Percentiles rank a stretch among this genome's conserved stretches.
Conservation (phyloP, 2,797 vertebrate species). For the Capromys pilorides region DNA sequence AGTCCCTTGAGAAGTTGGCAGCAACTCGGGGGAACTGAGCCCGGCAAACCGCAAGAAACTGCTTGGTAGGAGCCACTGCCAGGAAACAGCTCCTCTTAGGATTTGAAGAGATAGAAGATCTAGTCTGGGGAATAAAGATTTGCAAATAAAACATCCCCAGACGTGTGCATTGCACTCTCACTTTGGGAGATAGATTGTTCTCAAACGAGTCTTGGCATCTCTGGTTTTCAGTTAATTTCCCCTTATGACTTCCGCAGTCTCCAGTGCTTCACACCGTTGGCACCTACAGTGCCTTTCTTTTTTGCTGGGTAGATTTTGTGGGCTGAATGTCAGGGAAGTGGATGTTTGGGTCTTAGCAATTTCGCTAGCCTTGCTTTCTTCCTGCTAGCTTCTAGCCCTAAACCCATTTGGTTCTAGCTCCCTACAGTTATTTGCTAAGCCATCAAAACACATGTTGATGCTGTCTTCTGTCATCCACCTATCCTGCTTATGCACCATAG, state of each 20-base stretch:
- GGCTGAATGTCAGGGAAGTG: conserved; percentile 20
- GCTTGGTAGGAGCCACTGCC: conserved; percentile 53
- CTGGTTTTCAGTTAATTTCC: conserved; percentile 78
- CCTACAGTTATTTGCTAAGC: background rate
- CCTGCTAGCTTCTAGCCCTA: background rate
- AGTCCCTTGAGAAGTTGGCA: conserved; percentile 16
- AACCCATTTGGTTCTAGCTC: background rate
- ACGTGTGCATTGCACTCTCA: conserved; percentile 64
- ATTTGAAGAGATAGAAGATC: conserved; percentile 47
- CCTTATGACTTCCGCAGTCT: conserved; percentile 69
- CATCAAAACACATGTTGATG: background rate
- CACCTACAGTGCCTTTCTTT: conserved; percentile 59
- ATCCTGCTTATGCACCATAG: background rate
- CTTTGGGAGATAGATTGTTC: conserved; percentile 71
- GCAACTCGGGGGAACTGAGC: background rate
- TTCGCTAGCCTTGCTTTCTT: background rate
- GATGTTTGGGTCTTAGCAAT: background rate
- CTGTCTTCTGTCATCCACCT: background rate
- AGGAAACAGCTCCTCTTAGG: conserved; percentile 62
- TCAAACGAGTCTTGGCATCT: conserved; percentile 69
- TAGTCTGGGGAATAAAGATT: conserved; percentile 66
- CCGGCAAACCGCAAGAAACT: background rate
- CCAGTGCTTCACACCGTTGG: conserved; percentile 58
- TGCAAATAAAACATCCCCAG: conserved; percentile 70
- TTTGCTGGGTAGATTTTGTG: conserved; percentile 46